phyloP scores from a whole-genome alignment of 2,888 invertebrate genomes.

The Dastarcus helophoroides region DNA sequence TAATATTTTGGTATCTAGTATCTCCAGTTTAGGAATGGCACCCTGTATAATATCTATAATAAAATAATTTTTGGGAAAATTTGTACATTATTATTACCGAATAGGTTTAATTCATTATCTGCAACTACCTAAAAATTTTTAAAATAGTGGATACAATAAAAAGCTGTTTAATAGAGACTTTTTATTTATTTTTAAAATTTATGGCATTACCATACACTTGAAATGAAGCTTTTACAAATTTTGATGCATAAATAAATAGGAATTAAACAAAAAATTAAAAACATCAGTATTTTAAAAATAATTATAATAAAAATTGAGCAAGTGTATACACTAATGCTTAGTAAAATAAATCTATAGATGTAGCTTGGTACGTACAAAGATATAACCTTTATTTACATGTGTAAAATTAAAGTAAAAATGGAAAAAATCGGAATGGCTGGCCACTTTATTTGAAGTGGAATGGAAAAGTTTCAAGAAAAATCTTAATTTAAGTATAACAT shows the following conservation, averaged over 20 bases:
- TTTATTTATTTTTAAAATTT: slow-evolving; percentile 18
- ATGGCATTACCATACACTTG: slow-evolving; percentile 35
- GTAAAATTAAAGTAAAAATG: background rate
- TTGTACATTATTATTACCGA: no score
- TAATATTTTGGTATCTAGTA: no score
- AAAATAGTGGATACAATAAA: background rate
- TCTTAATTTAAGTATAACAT: slow-evolving; percentile 15
- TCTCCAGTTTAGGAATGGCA: no score
- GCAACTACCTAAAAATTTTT: no score
- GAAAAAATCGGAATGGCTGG: slow-evolving; percentile 3
- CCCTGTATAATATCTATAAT: no score
- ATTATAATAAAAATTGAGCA: slow-evolving; percentile 29
- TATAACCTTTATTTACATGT: slow-evolving; percentile 23
- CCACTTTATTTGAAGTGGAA: slow-evolving; percentile 8
- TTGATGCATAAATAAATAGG: slow-evolving; percentile 22
- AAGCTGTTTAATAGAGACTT: background rate
- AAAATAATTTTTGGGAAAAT: no score
- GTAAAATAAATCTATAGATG: slow-evolving; percentile 10
- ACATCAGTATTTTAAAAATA: slow-evolving; percentile 16
- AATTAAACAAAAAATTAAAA: slow-evolving; percentile 16
- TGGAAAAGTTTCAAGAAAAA: slow-evolving; percentile 11
- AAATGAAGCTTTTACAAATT: slow-evolving; percentile 30
- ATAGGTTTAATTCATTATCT: no score
- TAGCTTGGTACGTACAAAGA: slow-evolving; percentile 21
- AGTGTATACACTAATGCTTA: slow-evolving; percentile 33